Evolutionary conservation across 2,797 vertebrate genomes (phyloP).

Genomic region (Protosalanx chinensis): DNA sequence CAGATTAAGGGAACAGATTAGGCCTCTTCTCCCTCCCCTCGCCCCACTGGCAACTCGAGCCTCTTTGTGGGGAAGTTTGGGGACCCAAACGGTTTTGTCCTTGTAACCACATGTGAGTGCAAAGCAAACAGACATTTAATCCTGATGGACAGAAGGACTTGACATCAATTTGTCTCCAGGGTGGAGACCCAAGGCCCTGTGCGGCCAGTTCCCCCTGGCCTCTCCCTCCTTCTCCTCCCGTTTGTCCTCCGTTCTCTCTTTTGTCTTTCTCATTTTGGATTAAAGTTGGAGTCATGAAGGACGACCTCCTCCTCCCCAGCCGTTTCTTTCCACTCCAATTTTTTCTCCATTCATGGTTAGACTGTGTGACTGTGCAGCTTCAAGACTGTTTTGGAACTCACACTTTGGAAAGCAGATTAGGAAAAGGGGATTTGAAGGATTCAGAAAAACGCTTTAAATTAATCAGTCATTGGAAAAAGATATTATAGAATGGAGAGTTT

Average conservation of each 20-base stretch:
- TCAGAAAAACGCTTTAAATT: too few species aligned
- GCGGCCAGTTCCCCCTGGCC: slow-evolving; percentile 45
- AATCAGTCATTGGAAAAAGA: too few species aligned
- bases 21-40: slow-evolving; percentile 61
- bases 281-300: too few species aligned
- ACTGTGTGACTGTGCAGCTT: slow-evolving; percentile 33
- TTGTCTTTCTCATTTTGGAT: background rate
- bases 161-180: slow-evolving; percentile 84
- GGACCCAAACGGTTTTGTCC: slow-evolving; percentile 82
- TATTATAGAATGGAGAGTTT: too few species aligned
- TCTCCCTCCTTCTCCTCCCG: slow-evolving; percentile 11
- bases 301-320: slow-evolving; percentile 1
- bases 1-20: slow-evolving; percentile 81
- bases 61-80: slow-evolving; percentile 74
- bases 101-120: slow-evolving; percentile 75
- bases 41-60: slow-evolving; percentile 74
- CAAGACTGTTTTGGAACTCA: slow-evolving; percentile 36
- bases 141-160: slow-evolving; percentile 85
- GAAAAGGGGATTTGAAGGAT: slow-evolving; percentile 24
- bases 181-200: slow-evolving; percentile 66
- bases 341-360: background rate
- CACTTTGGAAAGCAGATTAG: slow-evolving; percentile 50
- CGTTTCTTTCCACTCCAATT: background rate
- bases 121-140: slow-evolving; percentile 89
- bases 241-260: background rate